Percentiles rank a stretch among this genome's conserved stretches.
phyloP scores from a whole-genome alignment of 2,113 vertebrate species.

The Petaurus breviceps region DNA sequence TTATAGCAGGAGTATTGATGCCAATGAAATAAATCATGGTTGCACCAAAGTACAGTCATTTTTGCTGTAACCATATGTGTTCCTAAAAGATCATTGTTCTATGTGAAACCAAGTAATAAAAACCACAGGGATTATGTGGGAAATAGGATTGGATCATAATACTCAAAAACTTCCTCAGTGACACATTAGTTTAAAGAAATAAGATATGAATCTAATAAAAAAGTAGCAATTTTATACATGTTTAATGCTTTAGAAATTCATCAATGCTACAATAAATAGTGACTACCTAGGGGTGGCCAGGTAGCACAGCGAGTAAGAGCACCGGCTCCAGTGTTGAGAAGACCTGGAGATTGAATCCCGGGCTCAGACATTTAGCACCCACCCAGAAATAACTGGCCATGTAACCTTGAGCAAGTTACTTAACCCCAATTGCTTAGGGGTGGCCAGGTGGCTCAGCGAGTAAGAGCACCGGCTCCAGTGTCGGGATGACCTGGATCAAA shows the following conservation, averaged over 20 bases:
- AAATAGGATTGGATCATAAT: not conserved
- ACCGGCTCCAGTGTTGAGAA: too few relatives aligned
- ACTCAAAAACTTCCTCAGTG: not conserved
- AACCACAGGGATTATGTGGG: not conserved
- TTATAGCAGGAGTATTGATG: not conserved
- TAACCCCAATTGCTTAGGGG: too few relatives aligned
- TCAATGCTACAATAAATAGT: not conserved
- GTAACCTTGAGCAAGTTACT: too few relatives aligned
- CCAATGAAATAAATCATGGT: not conserved
- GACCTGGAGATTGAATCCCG: too few relatives aligned
- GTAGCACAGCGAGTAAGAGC: too few relatives aligned
- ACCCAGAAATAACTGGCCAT: too few relatives aligned
- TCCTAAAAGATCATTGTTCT: not conserved
- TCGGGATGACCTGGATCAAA: too few relatives aligned
- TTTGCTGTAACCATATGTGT: not conserved
- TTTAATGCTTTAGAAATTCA: not conserved
- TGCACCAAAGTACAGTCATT: not conserved
- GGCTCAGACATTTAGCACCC: too few relatives aligned
- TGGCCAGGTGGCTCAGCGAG: too few relatives aligned
- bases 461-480: too few relatives aligned
- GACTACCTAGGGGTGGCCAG: too few relatives aligned
- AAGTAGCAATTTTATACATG: not conserved
- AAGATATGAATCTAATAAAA: not conserved
- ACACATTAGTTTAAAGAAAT: not conserved
- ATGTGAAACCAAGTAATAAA: not conserved